Evolutionary conservation across 2,888 invertebrate genomes (phyloP).

Genomic region (Morpho deidamia): DNA sequence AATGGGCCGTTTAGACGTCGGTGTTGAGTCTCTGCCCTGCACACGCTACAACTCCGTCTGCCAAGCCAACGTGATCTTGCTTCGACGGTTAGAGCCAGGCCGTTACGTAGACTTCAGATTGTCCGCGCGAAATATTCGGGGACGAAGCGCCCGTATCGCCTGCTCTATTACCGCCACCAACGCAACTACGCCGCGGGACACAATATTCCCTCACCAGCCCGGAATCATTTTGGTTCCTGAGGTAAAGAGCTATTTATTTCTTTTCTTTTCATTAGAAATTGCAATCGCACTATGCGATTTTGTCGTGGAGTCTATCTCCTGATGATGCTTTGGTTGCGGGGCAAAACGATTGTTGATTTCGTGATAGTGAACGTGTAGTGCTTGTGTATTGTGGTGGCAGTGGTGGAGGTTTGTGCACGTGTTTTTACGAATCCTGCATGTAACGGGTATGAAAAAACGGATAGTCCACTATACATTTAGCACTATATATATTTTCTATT

Average conservation of each 20-base stretch:
- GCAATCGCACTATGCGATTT: too few relatives aligned
- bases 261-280: too few relatives aligned
- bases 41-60: constrained; percentile 92
- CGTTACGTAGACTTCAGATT: constrained; percentile 89
- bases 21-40: constrained; percentile 89
- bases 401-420: too few relatives aligned
- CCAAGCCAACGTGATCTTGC: constrained; percentile 91
- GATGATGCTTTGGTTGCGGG: too few relatives aligned
- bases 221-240: constrained; percentile 86
- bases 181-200: constrained; percentile 89
- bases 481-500: too few relatives aligned
- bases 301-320: too few relatives aligned
- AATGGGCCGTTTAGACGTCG: constrained; percentile 86
- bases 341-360: too few relatives aligned
- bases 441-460: too few relatives aligned
- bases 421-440: too few relatives aligned
- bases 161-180: constrained; percentile 91
- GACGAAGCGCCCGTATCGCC: constrained; percentile 84
- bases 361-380: too few relatives aligned
- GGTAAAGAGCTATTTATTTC: constrained; percentile 54
- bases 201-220: constrained; percentile 90
- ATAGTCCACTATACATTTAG: too few relatives aligned
- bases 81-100: constrained; percentile 86
- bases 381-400: too few relatives aligned
- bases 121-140: constrained; percentile 86